Evolutionary conservation across 2,888 invertebrate genomes (phyloP), one percentile per base, ranked within the genome.

Genomic region (Volucella bombylans): DNA sequence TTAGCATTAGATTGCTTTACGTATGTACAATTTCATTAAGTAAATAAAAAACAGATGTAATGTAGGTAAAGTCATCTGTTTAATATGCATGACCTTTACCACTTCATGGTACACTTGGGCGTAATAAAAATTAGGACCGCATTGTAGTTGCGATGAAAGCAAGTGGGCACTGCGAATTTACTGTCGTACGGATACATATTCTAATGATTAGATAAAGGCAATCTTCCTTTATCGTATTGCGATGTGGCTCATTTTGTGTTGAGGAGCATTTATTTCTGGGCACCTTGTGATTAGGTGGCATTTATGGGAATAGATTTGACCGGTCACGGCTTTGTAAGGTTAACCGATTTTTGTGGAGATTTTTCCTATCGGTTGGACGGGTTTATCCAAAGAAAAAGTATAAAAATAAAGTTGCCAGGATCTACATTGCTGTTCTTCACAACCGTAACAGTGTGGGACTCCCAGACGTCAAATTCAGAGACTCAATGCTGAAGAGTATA

Each of bases 21-120:
- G 57, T 41, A 15, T 41, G 57, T 57, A 41, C 11, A n/a, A 39
- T 14, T 10, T 39, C 38, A 39, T 41, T 15, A 11, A 57, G 41
- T 57, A 14, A 57, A 41, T 57, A 57, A 11, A 14, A 15, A 54
- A 18, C 57, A 57, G 55, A 47, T 57, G 57, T 39, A 10, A 47
- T 47, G 57, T 39, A 8, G 38, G 47, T 23, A 47, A 47, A 14
- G 15, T 18, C 55, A 55, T 49, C 55, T 45, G 15, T 38, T 68
- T 54, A 41, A 38, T 39, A 39, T 69, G 49, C 69, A 49, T 57
- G 57, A 49, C 69, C 57, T 49, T 57, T 69, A 12, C 15, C 39
- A 9, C 31, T 8, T 15, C 9, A 69, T 55, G 47, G 57, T 31
- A 47, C 69, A 49, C 57, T 12, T n/a, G 69, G 69, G 69, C 15